Evolutionary conservation across 2,888 invertebrate genomes (phyloP).

Genomic region (Chymomyza procnemis): DNA sequence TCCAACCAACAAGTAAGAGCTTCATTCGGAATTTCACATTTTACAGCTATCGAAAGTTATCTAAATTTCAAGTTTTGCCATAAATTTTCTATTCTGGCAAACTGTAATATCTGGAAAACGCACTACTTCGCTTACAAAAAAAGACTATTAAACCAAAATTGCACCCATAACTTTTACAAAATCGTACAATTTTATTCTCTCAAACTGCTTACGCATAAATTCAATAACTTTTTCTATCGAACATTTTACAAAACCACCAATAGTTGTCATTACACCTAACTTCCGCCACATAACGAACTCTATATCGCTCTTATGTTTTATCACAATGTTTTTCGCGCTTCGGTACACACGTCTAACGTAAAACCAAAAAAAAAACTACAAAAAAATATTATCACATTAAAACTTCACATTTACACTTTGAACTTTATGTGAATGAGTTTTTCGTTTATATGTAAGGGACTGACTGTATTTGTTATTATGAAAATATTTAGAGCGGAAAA

Average conservation of each 20-base stretch:
- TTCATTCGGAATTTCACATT: too few relatives aligned
- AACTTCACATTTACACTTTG: constrained; percentile 59
- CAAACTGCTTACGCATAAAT: too few relatives aligned
- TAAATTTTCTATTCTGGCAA: too few relatives aligned
- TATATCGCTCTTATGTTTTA: background rate
- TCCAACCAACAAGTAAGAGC: too few relatives aligned
- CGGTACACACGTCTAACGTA: constrained; percentile 20
- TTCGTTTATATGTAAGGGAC: constrained; percentile 21
- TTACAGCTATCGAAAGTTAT: too few relatives aligned
- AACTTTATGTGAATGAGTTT: constrained; percentile 39
- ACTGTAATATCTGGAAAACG: too few relatives aligned
- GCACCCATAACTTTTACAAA: too few relatives aligned
- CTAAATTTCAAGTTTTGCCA: too few relatives aligned
- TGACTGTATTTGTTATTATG: constrained; percentile 20
- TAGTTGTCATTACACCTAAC: background rate
- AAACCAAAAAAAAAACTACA: constrained; percentile 10
- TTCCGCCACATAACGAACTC: background rate
- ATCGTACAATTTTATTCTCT: too few relatives aligned
- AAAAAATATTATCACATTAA: constrained; percentile 54
- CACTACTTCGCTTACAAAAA: too few relatives aligned
- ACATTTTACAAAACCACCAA: background rate
- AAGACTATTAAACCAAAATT: too few relatives aligned
- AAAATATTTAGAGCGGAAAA: constrained; percentile 63
- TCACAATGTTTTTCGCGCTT: background rate
- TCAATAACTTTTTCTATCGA: too few relatives aligned